phyloP scores from a whole-genome alignment of 2,797 vertebrate genomes.

The Hyperoplus immaculatus region DNA sequence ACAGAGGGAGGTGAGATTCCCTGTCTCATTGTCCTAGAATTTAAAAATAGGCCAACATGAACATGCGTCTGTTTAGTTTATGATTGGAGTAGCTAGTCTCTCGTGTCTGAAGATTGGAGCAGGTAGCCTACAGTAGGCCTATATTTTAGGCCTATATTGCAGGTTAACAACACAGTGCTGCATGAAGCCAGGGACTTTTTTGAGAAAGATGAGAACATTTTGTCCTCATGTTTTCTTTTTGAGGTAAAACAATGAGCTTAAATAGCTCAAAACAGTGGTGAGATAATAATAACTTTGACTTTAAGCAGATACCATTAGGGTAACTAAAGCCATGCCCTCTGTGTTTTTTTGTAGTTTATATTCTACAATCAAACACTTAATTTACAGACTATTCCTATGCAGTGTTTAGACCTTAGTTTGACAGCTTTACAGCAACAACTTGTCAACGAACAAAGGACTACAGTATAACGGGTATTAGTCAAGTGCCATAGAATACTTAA shows the following conservation, averaged over 20 bases:
- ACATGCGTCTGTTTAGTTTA: background rate
- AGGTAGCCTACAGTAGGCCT: background rate
- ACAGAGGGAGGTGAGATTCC: constrained; percentile 45
- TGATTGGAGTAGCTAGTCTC: too few relatives aligned
- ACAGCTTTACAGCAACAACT: background rate
- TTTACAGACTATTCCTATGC: background rate
- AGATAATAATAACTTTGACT: too few relatives aligned
- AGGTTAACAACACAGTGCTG: constrained; percentile 20
- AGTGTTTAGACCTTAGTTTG: background rate
- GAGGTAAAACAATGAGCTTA: background rate
- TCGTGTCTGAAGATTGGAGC: constrained; percentile 20
- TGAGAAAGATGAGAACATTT: constrained; percentile 51
- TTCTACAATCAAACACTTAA: background rate
- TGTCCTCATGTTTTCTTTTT: constrained; percentile 32
- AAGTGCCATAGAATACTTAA: background rate
- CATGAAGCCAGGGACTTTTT: constrained; percentile 13
- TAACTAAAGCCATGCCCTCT: constrained; percentile 6
- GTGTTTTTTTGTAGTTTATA: background rate
- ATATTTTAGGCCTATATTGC: constrained; percentile 19
- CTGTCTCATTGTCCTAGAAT: constrained; percentile 66
- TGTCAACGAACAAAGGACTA: background rate
- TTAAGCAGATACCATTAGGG: background rate
- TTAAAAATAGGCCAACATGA: constrained; percentile 50
- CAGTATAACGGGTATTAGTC: rapidly evolving
- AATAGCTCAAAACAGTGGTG: too few relatives aligned